phyloP scores from a whole-genome alignment of 2,113 vertebrate species.

The Amblyornis subalaris region DNA sequence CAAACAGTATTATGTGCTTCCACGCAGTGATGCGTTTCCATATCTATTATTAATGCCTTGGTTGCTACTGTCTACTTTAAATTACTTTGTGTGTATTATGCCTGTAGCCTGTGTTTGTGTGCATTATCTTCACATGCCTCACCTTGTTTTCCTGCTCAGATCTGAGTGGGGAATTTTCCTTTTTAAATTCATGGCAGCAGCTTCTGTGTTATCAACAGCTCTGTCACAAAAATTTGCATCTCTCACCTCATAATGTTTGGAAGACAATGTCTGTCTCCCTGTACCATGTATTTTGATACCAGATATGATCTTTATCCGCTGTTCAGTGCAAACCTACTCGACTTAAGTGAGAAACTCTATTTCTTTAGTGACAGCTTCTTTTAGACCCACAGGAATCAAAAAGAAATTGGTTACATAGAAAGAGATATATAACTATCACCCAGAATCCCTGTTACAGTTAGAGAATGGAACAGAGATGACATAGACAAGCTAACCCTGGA shows the following conservation, averaged over 20 bases:
- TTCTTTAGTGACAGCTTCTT: background rate
- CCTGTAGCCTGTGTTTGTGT: conserved; percentile 1
- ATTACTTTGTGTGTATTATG: background rate
- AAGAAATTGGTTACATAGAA: background rate
- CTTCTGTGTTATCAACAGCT: background rate
- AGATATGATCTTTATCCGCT: background rate
- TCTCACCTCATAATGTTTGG: background rate
- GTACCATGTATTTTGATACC: background rate
- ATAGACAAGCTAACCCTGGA: background rate
- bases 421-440: background rate
- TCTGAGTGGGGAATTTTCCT: background rate
- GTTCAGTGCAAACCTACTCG: background rate
- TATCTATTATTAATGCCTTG: conserved; percentile 31
- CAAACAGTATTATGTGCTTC: background rate
- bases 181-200: background rate
- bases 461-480: background rate
- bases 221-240: conserved; percentile 7
- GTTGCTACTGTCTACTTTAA: background rate
- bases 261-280: background rate
- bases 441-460: background rate
- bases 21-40: background rate
- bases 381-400: background rate
- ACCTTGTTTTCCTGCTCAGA: background rate
- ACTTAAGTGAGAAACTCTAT: background rate
- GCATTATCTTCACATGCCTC: conserved; percentile 13